Evolutionary conservation across 2,797 vertebrate genomes (phyloP).

Genomic region (Erethizon dorsatum): DNA sequence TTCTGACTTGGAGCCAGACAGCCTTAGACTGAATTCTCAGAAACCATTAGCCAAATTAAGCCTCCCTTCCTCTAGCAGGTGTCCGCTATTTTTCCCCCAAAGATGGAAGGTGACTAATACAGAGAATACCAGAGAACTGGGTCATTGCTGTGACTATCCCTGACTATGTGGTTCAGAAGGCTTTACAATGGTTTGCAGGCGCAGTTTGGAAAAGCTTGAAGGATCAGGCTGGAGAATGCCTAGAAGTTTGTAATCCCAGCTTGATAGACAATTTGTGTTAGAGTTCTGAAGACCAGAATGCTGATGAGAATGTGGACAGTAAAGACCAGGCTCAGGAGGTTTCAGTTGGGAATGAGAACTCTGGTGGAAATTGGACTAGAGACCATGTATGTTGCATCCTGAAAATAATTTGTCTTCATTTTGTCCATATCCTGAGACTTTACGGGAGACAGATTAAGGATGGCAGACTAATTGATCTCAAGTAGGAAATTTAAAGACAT

Average conservation of each 20-base stretch:
- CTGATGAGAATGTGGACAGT: neutral
- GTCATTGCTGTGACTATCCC: neutral
- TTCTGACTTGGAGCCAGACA: neutral
- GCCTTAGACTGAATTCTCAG: neutral
- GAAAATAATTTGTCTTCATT: neutral
- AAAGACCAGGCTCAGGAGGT: neutral
- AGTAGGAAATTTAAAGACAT: neutral
- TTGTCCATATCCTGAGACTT: neutral
- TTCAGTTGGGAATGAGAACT: neutral
- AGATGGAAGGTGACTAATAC: neutral
- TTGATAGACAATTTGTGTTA: neutral
- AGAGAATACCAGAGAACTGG: neutral
- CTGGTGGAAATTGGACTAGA: neutral
- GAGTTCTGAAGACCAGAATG: neutral
- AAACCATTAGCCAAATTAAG: neutral
- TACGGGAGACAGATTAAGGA: neutral
- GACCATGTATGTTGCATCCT: neutral
- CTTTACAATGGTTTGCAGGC: neutral
- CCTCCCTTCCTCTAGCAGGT: neutral
- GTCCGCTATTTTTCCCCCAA: neutral
- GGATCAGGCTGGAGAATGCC: neutral
- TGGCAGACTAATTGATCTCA: neutral
- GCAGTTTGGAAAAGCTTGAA: neutral
- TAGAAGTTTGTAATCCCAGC: neutral
- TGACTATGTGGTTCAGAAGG: neutral